Conservation (phyloP, 92 coral and sea anemone species). For the Epizoanthus ramosus region DNA sequence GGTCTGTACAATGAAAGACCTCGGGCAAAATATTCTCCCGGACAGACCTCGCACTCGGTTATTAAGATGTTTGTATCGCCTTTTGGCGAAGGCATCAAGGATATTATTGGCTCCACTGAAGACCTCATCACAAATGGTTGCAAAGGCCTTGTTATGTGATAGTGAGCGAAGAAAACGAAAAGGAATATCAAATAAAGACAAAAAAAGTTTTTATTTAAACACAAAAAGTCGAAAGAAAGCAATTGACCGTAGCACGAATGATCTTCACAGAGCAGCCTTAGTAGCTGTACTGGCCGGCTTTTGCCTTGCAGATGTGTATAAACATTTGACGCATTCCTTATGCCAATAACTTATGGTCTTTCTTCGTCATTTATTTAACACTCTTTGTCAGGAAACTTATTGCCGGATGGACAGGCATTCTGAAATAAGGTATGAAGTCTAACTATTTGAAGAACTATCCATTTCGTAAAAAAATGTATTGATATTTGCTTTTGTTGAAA, state of each 20-base stretch:
- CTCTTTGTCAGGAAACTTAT: background rate
- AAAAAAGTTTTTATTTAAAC: no score
- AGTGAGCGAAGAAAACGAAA: conserved; percentile 43
- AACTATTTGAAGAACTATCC: background rate
- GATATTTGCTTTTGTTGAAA: background rate
- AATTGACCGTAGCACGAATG: conserved; percentile 57
- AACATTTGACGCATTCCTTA: conserved; percentile 55
- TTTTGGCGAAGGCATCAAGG: conserved; percentile 53
- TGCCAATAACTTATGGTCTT: conserved; percentile 37
- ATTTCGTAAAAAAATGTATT: background rate
- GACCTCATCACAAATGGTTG: conserved; percentile 49
- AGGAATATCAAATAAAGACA: no score
- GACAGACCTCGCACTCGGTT: no score
- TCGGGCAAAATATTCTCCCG: no score
- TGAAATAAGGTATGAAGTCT: background rate
- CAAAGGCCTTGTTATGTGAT: conserved; percentile 44
- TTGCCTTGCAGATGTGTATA: conserved; percentile 55
- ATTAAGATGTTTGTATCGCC: no score
- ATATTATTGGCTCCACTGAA: conserved; percentile 55
- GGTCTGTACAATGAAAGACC: no score
- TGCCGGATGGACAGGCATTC: conserved; percentile 3
- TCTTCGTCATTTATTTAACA: conserved; percentile 50
- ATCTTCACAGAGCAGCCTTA: conserved; percentile 53
- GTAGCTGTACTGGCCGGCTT: conserved; percentile 43
- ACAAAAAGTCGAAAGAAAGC: no score